Conservation (phyloP, 2,797 vertebrate species). For the Gambelia wislizenii region DNA sequence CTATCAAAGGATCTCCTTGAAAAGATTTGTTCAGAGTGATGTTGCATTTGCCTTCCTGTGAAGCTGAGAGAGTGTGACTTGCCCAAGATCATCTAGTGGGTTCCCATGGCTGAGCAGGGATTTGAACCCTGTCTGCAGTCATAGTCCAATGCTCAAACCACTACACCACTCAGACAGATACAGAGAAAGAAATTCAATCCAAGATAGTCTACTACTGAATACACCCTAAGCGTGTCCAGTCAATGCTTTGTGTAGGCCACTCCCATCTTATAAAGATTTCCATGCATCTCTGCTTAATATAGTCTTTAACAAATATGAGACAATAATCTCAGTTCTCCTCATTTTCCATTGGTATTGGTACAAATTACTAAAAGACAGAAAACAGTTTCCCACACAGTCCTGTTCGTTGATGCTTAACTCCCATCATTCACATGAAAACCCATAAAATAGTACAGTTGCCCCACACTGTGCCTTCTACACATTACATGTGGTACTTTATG, state of each 20-base stretch:
- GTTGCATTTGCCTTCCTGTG: no score
- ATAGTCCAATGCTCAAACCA: no score
- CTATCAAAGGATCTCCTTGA: no score
- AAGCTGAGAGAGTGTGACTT: no score
- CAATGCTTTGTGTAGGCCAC: not conserved
- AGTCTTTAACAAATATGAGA: accelerated
- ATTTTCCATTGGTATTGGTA: not conserved
- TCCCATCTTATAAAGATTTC: not conserved
- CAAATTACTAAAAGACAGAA: not conserved
- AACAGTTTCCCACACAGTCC: not conserved
- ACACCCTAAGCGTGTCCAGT: not conserved
- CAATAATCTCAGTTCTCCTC: not conserved
- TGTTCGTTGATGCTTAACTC: not conserved
- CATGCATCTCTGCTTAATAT: not conserved
- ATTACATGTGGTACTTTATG: accelerated
- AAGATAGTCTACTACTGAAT: not conserved
- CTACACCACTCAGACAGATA: no score
- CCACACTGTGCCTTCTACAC: not conserved
- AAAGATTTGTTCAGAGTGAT: no score
- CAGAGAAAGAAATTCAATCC: not conserved
- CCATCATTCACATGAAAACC: not conserved
- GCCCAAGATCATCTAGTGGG: no score
- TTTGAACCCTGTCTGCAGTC: no score
- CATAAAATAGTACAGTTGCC: not conserved
- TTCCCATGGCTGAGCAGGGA: no score